These are phyloP conservation scores for Noctuana brunneofusca DNA, from an alignment of 2,888 invertebrate genomes.

Conservation along the genomic window DNA sequence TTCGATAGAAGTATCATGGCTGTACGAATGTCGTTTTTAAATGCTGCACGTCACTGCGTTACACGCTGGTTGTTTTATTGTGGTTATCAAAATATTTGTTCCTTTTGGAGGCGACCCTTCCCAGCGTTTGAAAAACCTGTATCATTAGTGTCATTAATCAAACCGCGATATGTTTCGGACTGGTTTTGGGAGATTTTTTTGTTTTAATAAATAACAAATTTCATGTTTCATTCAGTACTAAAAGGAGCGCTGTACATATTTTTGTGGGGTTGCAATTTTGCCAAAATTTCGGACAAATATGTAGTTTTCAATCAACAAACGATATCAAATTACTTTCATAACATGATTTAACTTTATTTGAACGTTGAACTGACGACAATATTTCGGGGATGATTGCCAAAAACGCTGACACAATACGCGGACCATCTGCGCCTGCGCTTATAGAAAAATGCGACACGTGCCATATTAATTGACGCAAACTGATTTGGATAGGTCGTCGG, in stretches of 20 bases:
- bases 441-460: conserved; percentile 25
- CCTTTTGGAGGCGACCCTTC: conserved; percentile 14
- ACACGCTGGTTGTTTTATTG: conserved; percentile 9
- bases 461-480: conserved; percentile 28
- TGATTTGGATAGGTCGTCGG: conserved; percentile 16
- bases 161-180: conserved; percentile 22
- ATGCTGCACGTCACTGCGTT: neutral
- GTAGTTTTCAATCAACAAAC: neutral
- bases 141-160: conserved; percentile 32
- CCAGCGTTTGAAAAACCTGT: conserved; percentile 22
- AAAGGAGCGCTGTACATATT: neutral
- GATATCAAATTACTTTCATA: neutral
- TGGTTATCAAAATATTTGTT: conserved; percentile 19
- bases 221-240: conserved; percentile 20
- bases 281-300: neutral
- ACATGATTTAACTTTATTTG: neutral
- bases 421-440: conserved; percentile 4
- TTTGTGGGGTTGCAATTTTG: neutral
- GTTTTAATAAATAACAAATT: conserved; percentile 5
- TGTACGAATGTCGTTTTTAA: neutral
- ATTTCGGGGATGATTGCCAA: conserved; percentile 19
- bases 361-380: conserved; percentile 25
- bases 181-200: conserved; percentile 21
- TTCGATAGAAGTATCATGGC: no score
- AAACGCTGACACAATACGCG: neutral